phyloP scores from a whole-genome alignment of 35 echinoderm and acorn worm species.

The Apostichopus californicus region DNA sequence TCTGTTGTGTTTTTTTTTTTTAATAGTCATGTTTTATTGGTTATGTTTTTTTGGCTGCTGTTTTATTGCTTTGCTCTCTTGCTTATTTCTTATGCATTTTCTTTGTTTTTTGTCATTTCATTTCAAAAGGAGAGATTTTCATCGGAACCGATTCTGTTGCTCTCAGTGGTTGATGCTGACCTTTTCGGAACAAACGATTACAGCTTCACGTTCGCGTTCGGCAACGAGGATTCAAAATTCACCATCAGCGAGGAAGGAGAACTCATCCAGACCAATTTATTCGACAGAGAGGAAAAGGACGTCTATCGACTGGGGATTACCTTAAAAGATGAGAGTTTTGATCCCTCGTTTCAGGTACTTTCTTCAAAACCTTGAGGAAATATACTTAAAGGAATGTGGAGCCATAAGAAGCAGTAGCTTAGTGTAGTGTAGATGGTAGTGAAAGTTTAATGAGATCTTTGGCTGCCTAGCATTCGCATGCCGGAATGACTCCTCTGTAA shows the following conservation, averaged over 20 bases:
- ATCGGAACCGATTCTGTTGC: constrained; percentile 60
- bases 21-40: no score
- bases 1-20: no score
- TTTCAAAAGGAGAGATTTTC: constrained; percentile 59
- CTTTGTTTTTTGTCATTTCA: background rate
- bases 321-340: constrained; percentile 44
- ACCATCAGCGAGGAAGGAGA: constrained; percentile 70
- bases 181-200: constrained; percentile 62
- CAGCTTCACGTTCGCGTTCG: constrained; percentile 54
- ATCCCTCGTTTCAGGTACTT: background rate
- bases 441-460: no score
- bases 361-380: no score
- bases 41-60: no score
- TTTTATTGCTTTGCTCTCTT: no score
- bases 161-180: constrained; percentile 61
- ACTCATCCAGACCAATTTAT: constrained; percentile 64
- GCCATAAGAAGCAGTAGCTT: no score
- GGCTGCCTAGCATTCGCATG: no score
- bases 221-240: constrained; percentile 65
- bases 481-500: no score
- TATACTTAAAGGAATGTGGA: no score
- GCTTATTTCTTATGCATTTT: background rate
- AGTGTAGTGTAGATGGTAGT: no score
- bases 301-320: constrained; percentile 62
- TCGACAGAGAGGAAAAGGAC: constrained; percentile 68